Percentiles rank a stretch among this genome's conserved stretches.
Evolutionary conservation across 2,888 invertebrate genomes (phyloP).

Genomic region (Tenthredo livida): DNA sequence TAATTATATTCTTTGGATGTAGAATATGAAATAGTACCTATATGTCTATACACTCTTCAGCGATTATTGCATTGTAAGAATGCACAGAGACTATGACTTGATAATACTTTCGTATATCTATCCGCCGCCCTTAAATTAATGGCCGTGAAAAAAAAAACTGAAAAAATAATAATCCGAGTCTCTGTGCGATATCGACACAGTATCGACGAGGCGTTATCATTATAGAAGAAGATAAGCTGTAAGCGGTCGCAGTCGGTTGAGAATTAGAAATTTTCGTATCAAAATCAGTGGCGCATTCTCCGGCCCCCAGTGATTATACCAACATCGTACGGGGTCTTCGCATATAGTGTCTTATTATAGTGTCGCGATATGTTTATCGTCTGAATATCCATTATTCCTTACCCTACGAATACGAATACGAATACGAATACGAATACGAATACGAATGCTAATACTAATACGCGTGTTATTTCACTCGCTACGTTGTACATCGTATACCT

Average conservation of each 20-base stretch:
- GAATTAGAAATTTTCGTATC: not conserved
- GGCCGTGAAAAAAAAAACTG: not conserved
- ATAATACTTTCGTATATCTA: too few relatives aligned
- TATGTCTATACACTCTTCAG: not conserved
- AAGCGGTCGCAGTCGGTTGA: not conserved
- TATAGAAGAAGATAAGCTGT: constrained; percentile 1
- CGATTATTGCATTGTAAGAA: not conserved
- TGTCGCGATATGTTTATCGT: not conserved
- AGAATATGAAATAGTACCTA: not conserved
- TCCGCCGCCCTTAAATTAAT: not conserved
- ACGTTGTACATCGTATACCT: not conserved
- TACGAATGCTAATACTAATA: not conserved
- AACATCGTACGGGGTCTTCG: not conserved
- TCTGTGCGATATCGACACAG: not conserved
- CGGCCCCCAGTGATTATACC: not conserved
- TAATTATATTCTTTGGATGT: not conserved
- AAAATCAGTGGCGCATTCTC: not conserved
- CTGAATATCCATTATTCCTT: not conserved
- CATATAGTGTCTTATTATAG: not conserved
- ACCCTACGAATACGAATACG: not conserved
- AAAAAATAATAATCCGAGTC: not conserved
- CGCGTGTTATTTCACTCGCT: not conserved
- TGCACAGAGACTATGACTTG: too few relatives aligned
- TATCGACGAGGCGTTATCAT: not conserved
- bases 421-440: not conserved